Conservation (phyloP, 2,113 vertebrate species). For the Melanerpes aurifrons region DNA sequence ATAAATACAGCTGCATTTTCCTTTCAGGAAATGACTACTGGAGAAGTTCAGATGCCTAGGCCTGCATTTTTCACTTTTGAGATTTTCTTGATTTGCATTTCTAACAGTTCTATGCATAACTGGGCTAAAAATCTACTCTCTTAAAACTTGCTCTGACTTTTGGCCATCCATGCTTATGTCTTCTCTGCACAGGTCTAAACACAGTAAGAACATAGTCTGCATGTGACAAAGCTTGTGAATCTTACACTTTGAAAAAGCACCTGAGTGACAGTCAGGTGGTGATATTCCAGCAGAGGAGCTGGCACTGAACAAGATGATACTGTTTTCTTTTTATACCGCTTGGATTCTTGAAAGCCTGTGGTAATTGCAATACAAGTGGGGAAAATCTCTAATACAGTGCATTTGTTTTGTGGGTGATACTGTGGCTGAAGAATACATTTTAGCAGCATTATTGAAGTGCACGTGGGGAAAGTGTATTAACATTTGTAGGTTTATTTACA, state of each 20-base stretch:
- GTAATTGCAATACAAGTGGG: not conserved
- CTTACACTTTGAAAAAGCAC: constrained; percentile 10
- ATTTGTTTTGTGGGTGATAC: not conserved
- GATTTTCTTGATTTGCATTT: not conserved
- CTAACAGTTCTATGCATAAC: not conserved
- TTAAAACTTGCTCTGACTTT: not conserved
- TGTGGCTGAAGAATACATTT: not conserved
- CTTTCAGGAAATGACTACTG: not conserved
- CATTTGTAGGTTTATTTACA: constrained; percentile 5
- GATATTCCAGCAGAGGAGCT: constrained; percentile 53
- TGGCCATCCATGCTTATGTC: not conserved
- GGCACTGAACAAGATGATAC: constrained; percentile 31
- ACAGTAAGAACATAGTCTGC: not conserved
- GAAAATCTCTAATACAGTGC: not conserved
- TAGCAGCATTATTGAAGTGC: not conserved
- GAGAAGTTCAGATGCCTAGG: not conserved
- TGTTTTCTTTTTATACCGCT: constrained; percentile 46
- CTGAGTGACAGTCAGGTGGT: constrained; percentile 45
- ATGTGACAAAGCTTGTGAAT: not conserved
- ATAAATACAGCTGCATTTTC: not conserved
- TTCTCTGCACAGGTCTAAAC: not conserved
- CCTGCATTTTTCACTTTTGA: not conserved
- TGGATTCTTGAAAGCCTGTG: not conserved
- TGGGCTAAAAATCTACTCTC: not conserved
- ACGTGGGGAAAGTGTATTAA: not conserved